A percentile compares a stretch with the other conserved stretches of the same genome.
phyloP scores from a whole-genome alignment of 2,888 invertebrate genomes.

The Cantharis lateralis region DNA sequence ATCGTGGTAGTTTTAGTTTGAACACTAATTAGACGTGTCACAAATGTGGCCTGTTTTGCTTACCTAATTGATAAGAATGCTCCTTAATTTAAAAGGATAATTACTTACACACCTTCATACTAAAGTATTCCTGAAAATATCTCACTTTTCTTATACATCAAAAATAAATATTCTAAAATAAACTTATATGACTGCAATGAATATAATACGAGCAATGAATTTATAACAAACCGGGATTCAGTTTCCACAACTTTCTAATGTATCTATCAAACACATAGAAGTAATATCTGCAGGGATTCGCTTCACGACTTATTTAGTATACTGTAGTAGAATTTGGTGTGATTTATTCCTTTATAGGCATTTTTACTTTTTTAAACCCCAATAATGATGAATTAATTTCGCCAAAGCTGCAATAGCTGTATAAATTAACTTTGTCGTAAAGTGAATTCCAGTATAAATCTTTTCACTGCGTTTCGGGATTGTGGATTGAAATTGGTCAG shows the following conservation, averaged over 20 bases:
- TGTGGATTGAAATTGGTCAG: too few relatives aligned
- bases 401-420: neutral
- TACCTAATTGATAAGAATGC: neutral
- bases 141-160: neutral
- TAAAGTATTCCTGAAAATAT: neutral
- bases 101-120: neutral
- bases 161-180: neutral
- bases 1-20: slow-evolving; percentile 27
- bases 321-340: neutral
- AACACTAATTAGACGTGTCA: slow-evolving; percentile 19
- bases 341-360: neutral
- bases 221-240: neutral
- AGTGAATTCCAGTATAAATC: neutral
- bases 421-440: neutral
- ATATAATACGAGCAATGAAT: neutral
- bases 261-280: neutral
- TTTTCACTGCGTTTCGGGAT: too few relatives aligned
- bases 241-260: neutral
- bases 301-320: neutral
- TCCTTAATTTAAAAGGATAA: neutral
- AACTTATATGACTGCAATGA: neutral
- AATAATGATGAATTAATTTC: neutral
- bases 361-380: neutral
- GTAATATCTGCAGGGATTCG: neutral
- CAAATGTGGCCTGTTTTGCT: slow-evolving; percentile 27